Base-by-base conservation (phyloP, 1,140 invertebrate species). In the Euura saliciscinereae region DNA sequence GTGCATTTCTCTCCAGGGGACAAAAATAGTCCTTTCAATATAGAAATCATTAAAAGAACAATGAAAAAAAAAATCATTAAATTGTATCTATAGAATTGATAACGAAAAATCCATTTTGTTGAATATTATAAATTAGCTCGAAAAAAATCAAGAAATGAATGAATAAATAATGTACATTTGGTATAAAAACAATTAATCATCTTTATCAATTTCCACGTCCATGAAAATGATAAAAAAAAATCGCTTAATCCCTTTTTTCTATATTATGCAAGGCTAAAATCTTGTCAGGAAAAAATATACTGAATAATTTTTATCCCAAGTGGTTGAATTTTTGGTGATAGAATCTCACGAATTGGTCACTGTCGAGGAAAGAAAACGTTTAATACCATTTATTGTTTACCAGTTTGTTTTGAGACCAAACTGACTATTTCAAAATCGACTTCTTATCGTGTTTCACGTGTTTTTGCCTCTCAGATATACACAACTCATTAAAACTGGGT, bases 151-250 rank as follows among this genome's bases (percentile, higher is more conserved):
- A 28, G 28, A 28, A 28, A 28, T 28, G 28, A 28, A 28, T 28
- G 28, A 28, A 28, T 82, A 79, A 80, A 80, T 72, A 71, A 46
- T 83, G 77, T 79, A 82, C 75, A 82, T 81, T 83, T 82, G 76
- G 71, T 82, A 83, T 75, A 28, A 28, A 28, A 28, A 28, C 28
- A 28, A 28, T 28, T 28, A 28, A 28, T 28, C 28, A 28, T 28
- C 28, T 28, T 28, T 28, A 28, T 28, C 28, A 28, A 28, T 28
- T 28, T 28, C 28, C 28, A 28, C 28, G 28, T 28, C 28, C 28
- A 1, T 28, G 28, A 28, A 28, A 28, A 28, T 28, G 28, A 28
- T n/a, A 28, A 28, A 1, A 28, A 28, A 28, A 28, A 28, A 28
- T 28, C 28, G 28, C 28, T 28, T 28, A 28, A 28, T 28, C 28